Evolutionary conservation across 2,888 invertebrate genomes (phyloP).

Genomic region (Cataglyphis albicans): DNA sequence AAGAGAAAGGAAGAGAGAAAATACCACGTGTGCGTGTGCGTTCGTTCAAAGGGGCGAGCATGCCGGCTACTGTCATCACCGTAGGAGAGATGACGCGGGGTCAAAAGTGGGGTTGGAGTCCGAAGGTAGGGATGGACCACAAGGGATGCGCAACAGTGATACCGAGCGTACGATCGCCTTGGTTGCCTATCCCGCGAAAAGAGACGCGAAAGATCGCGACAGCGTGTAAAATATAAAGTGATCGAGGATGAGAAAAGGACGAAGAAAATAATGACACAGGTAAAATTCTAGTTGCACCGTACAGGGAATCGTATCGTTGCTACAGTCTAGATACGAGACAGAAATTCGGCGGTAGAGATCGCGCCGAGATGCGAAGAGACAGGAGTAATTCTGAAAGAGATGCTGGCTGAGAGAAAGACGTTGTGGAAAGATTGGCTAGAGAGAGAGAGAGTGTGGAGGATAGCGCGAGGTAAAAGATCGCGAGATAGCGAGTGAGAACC

Average conservation of each 20-base stretch:
- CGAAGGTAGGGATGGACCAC: conserved; percentile 45
- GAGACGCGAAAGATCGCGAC: conserved; percentile 63
- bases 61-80: conserved; percentile 36
- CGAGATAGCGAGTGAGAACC: conserved; percentile 21
- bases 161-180: conserved; percentile 53
- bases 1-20: conserved; percentile 29
- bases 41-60: conserved; percentile 53
- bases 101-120: conserved; percentile 56
- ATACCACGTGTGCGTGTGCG: conserved; percentile 62
- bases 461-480: conserved; percentile 63
- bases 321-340: conserved; percentile 27
- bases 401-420: conserved; percentile 31
- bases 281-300: background rate
- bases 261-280: conserved; percentile 34
- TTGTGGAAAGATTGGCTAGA: conserved; percentile 32
- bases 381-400: conserved; percentile 15
- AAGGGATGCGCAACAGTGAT: conserved; percentile 64
- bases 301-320: background rate
- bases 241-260: conserved; percentile 56
- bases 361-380: conserved; percentile 11
- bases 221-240: background rate
- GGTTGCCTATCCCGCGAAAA: conserved; percentile 53
- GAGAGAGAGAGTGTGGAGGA: conserved; percentile 11
- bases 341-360: conserved; percentile 25
- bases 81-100: conserved; percentile 60